Percentiles rank a stretch among this genome's conserved stretches.
These are phyloP conservation scores for Pipistrellus pygmaeus DNA, from an alignment of 2,797 vertebrate genomes.

Conservation along the genomic window DNA sequence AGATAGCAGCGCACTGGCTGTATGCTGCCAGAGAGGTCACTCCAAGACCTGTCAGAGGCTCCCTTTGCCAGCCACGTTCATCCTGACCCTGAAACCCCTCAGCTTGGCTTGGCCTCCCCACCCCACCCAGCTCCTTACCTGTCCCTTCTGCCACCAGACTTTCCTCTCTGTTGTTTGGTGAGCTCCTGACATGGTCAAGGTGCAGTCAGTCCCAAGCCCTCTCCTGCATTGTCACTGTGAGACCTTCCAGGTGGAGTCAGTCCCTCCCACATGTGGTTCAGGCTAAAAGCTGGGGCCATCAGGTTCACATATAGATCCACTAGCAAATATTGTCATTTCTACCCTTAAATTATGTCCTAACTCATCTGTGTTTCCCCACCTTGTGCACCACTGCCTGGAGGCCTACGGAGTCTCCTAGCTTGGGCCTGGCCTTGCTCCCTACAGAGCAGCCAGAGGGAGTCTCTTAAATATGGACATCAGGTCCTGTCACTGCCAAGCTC, in stretches of 20 bases:
- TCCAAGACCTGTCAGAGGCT: neutral
- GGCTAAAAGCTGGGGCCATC: neutral
- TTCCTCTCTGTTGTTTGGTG: too few relatives aligned
- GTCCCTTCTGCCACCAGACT: neutral
- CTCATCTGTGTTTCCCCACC: neutral
- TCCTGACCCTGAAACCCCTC: neutral
- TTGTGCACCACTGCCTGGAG: too few relatives aligned
- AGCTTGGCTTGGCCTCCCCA: too few relatives aligned
- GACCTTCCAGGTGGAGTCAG: too few relatives aligned
- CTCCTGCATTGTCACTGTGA: too few relatives aligned
- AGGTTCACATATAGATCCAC: neutral
- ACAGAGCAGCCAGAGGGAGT: neutral
- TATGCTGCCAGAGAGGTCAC: neutral
- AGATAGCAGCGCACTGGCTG: too few relatives aligned
- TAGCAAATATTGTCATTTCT: neutral
- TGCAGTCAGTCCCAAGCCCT: too few relatives aligned
- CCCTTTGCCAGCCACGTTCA: too few relatives aligned
- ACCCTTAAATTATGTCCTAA: neutral
- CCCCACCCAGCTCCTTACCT: too few relatives aligned
- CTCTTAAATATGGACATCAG: neutral
- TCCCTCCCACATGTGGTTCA: neutral
- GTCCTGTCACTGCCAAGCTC: neutral
- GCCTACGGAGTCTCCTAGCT: neutral
- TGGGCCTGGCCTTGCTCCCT: neutral
- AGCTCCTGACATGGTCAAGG: too few relatives aligned